These are phyloP conservation scores for Pachyrhynchus sulphureomaculatus DNA, from an alignment of 1,140 invertebrate genomes.

Conservation along the genomic window DNA sequence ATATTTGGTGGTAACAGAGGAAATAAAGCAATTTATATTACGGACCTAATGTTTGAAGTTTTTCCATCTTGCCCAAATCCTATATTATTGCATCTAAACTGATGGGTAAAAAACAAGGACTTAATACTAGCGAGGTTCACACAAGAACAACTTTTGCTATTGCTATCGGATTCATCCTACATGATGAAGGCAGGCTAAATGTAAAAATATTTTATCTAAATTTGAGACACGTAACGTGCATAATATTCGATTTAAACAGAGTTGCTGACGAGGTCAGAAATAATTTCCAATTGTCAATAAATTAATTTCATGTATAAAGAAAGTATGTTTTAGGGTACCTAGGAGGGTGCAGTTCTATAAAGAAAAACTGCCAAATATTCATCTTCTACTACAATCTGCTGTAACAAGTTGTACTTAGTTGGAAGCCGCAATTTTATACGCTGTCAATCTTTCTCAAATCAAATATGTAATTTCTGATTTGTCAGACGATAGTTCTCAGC, in stretches of 20 bases:
- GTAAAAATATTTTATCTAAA: slow-evolving; percentile 33
- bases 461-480: slow-evolving; percentile 11
- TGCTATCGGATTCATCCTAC: slow-evolving; percentile 26
- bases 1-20: too few relatives aligned
- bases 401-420: slow-evolving; percentile 19
- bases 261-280: slow-evolving; percentile 21
- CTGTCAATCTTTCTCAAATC: slow-evolving; percentile 14
- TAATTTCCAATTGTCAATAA: slow-evolving; percentile 24
- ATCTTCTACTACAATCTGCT: slow-evolving; percentile 6
- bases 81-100: slow-evolving; percentile 13
- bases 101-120: too few relatives aligned
- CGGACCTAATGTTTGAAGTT: slow-evolving; percentile 7
- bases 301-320: slow-evolving; percentile 29
- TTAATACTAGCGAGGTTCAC: slow-evolving; percentile 6
- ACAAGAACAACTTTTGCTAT: slow-evolving; percentile 12
- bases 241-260: slow-evolving; percentile 25
- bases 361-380: slow-evolving; percentile 10
- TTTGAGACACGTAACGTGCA: slow-evolving; percentile 25
- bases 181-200: slow-evolving; percentile 22
- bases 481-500: not conserved
- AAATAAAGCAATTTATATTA: not conserved
- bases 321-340: slow-evolving; percentile 26
- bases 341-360: slow-evolving; percentile 10
- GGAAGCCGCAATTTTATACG: slow-evolving; percentile 18
- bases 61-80: not conserved